A percentile compares a stretch with the other conserved stretches of the same genome.
These are phyloP conservation scores for Liopterus haemorrhoidalis DNA, from an alignment of 2,888 invertebrate species.

Conservation along the genomic window DNA sequence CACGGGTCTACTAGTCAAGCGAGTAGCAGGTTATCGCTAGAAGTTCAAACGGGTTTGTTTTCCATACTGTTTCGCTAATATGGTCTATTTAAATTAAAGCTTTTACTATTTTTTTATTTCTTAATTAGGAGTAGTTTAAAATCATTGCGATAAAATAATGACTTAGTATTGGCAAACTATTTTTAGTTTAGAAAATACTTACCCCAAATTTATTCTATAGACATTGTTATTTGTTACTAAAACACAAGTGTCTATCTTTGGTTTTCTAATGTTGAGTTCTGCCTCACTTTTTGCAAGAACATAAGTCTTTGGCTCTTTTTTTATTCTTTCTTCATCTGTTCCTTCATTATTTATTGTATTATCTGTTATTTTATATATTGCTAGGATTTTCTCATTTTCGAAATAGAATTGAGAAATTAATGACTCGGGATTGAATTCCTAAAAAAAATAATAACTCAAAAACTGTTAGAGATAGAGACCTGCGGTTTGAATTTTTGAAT, in stretches of 20 bases:
- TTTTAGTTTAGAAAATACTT: constrained; percentile 26
- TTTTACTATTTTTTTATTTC: too few species aligned
- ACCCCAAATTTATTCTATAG: constrained; percentile 56
- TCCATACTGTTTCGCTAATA: too few species aligned
- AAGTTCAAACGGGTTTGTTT: too few species aligned
- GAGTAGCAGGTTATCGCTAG: too few species aligned
- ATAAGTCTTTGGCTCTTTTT: constrained; percentile 39
- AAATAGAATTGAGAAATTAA: constrained; percentile 53
- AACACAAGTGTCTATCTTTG: constrained; percentile 53
- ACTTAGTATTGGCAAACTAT: constrained; percentile 2
- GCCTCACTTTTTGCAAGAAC: constrained; percentile 46
- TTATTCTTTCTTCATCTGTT: constrained; percentile 38
- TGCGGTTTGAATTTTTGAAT: too few species aligned
- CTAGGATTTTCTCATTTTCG: constrained; percentile 48
- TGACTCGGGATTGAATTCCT: constrained; percentile 56
- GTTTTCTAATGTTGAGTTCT: constrained; percentile 47
- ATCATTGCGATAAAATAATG: constrained; percentile 3
- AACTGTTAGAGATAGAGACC: too few species aligned
- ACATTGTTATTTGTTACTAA: constrained; percentile 55
- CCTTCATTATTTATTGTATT: constrained; percentile 39
- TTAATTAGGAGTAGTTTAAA: too few species aligned
- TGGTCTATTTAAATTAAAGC: background rate
- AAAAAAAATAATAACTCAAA: constrained; percentile 30
- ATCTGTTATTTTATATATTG: constrained; percentile 49
- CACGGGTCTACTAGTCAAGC: too few species aligned